Evolutionary conservation across 2,113 vertebrate genomes (phyloP).

Genomic region (Oceanodroma tethys): DNA sequence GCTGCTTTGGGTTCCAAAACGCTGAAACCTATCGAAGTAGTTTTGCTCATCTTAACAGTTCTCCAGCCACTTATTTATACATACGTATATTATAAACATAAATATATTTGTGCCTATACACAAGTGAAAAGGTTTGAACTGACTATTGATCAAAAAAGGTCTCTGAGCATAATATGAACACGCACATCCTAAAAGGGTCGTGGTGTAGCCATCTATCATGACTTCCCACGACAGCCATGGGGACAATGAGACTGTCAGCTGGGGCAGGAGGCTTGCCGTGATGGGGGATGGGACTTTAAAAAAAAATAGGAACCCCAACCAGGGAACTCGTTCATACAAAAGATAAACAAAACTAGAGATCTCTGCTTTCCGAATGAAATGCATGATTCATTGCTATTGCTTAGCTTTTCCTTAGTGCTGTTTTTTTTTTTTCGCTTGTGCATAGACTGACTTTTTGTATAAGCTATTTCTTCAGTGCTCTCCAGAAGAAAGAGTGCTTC

Average conservation of each 20-base stretch:
- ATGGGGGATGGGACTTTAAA: background rate
- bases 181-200: constrained; percentile 22
- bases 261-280: background rate
- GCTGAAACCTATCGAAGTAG: background rate
- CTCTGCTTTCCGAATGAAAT: background rate
- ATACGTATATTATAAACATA: background rate
- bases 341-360: background rate
- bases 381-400: background rate
- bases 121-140: background rate
- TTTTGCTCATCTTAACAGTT: background rate
- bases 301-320: background rate
- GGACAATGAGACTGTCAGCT: constrained; percentile 32
- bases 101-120: background rate
- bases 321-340: background rate
- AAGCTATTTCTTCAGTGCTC: background rate
- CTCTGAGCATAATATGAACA: constrained; percentile 13
- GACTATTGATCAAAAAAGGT: constrained; percentile 52
- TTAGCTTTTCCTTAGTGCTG: background rate
- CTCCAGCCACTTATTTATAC: background rate
- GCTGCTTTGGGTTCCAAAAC: background rate
- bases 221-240: constrained; percentile 1
- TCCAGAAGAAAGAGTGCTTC: background rate
- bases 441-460: background rate
- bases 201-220: constrained; percentile 27
- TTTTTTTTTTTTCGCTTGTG: background rate